Evolutionary conservation across 1,140 invertebrate genomes (phyloP).

Genomic region (Diabrotica undecimpunctata): DNA sequence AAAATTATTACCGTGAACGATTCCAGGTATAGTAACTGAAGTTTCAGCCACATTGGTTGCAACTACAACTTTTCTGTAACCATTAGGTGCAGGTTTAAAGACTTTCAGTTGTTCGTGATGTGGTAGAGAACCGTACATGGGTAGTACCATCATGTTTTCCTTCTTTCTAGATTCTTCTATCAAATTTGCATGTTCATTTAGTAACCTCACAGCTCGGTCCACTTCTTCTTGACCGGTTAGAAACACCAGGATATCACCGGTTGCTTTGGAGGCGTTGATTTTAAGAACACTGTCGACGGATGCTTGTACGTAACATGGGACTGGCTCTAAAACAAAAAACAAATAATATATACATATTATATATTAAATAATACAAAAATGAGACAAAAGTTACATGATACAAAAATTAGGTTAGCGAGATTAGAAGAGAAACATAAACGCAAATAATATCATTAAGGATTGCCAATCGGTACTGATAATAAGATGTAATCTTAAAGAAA

Average conservation of each 20-base stretch:
- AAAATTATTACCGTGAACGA: slow-evolving; percentile 70
- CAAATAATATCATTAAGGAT: too few relatives aligned
- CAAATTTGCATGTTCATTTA: slow-evolving; percentile 62
- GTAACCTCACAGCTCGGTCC: slow-evolving; percentile 63
- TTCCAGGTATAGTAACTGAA: slow-evolving; percentile 81
- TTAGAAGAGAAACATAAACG: too few relatives aligned
- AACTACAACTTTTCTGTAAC: slow-evolving; percentile 84
- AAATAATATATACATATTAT: slow-evolving; percentile 3
- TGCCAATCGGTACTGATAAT: too few relatives aligned
- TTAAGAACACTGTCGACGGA: slow-evolving; percentile 85
- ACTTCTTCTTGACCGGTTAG: slow-evolving; percentile 94
- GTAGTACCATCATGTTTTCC: slow-evolving; percentile 70
- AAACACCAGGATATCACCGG: slow-evolving; percentile 90
- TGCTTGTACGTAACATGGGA: slow-evolving; percentile 86
- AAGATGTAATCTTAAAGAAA: too few relatives aligned
- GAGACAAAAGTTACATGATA: too few relatives aligned
- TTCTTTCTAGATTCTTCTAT: slow-evolving; percentile 48
- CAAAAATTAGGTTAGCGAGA: too few relatives aligned
- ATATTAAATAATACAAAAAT: too few relatives aligned
- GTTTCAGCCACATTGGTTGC: slow-evolving; percentile 98
- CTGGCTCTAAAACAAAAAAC: slow-evolving; percentile 63
- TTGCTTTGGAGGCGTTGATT: slow-evolving; percentile 78
- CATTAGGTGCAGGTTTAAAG: slow-evolving; percentile 73
- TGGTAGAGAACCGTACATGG: slow-evolving; percentile 89
- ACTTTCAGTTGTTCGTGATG: slow-evolving; percentile 83